Evolutionary conservation across 2,797 vertebrate species (phyloP), one percentile per base, ranked within the genome.

Genomic region (Sebastes kiyomatsui): DNA sequence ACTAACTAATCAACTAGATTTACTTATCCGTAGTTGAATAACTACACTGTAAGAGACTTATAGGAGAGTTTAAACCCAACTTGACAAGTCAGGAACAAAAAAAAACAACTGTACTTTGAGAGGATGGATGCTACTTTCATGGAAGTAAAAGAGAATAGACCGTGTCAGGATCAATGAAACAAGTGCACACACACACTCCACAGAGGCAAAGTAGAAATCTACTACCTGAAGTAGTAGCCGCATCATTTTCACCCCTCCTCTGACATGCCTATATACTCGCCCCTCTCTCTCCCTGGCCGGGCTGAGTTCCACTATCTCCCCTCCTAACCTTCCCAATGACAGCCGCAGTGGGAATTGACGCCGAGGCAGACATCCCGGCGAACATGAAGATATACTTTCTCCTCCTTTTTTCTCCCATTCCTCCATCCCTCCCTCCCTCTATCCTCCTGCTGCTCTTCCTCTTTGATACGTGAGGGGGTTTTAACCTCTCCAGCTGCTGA

Each of bases 401-500:
- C 87, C 74, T 88, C 85, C 90, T 92, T 93, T 93, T 91, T 89
- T 85, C 87, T 80, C 88, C 85, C 62, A 87, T 91, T 88, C 87
- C 91, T 88, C 88, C 32, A 83, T 76, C 82, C 85, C 81, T 87
- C 90, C 90, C 89, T 90, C 88, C 80, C 81, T 88, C 82, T 83
- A 81, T 88, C 87, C 90, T 90, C 90, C 90, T 92, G 91, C 92
- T 94, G 92, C 90, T 93, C 87, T 92, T 87, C 88, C 85, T 90
- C 94, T 95, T 95, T 96, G 95, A 96, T 96, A 96, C 91, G 93
- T 94, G 94, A 94, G 95, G 94, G 93, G 95, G 94, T 92, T 95
- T 95, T 95, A 96, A 96, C 95, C 93, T 95, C 95, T 96, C 94
- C 95, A 96, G 96, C 95, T 96, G 94, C 95, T 95, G 89, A 90